Evolutionary conservation across 2,888 invertebrate genomes (phyloP), one percentile per base, ranked within the genome.

Genomic region (Linnaemya tessellans): DNA sequence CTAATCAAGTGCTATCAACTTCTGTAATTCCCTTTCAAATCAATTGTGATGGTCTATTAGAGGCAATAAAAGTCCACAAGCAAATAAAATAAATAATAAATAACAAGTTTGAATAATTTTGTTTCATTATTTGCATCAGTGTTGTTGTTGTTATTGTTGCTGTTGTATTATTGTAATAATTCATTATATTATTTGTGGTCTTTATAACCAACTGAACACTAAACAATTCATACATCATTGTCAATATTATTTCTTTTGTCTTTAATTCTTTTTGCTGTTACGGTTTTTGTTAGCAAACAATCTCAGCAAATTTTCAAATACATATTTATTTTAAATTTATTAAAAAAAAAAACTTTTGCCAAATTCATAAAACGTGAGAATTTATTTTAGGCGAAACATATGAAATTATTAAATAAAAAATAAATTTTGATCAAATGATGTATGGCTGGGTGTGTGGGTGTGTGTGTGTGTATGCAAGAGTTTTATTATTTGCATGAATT

Each of bases 221-320:
- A 82, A 87, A 86, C 87, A 87, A 87, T 87, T 87, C 87, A 87
- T 87, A 85, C 80, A 88, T 88, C 88, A 87, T 79, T 87, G 87
- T 86, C 87, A 84, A 60, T 84, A 60, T 56, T 49, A 73, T 58
- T 87, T 71, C 41, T 30, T 62, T 41, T 81, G 74, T 79, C 51
- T 67, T 11, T 64, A 51, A 64, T 13, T 43, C 20, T 81, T 46
- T 22, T 68, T 41, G 7, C 46, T 18, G 4, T 65, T 62, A 38
- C 18, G 3, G 11, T 62, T 25, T 30, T 20, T 51, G 1, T 11
- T 38, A 10, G 18, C 20, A 73, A 73, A n/a, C 77, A 68, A 78
- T 67, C 64, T 77, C 15, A 43, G 62, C 67, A 83, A 83, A 62
- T 73, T 80, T 86, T 78, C 13, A 83, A 77, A 77, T 77, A 80